Evolutionary conservation across 2,797 vertebrate species (phyloP).

Genomic region (Discoglossus pictus): DNA sequence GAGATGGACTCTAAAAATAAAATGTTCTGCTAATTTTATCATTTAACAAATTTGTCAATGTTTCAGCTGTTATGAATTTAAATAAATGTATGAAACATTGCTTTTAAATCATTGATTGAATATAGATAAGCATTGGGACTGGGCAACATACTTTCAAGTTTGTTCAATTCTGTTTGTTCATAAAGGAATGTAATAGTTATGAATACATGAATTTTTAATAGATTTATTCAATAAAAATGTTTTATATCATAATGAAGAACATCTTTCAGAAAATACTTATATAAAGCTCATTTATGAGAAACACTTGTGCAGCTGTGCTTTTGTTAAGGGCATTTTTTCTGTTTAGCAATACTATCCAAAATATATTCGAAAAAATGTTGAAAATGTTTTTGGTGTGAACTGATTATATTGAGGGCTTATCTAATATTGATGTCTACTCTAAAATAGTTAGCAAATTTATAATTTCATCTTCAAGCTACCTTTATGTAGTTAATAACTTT

Average conservation of each 20-base stretch:
- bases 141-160: not conserved
- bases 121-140: not conserved
- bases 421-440: too few species aligned
- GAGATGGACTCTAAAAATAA: too few species aligned
- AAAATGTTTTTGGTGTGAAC: too few species aligned
- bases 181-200: not conserved
- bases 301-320: not conserved
- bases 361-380: not conserved
- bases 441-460: too few species aligned
- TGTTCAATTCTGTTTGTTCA: not conserved
- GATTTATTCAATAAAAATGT: not conserved
- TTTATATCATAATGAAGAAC: not conserved
- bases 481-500: too few species aligned
- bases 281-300: not conserved
- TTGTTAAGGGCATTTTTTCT: not conserved
- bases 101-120: constrained; percentile 7
- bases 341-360: not conserved
- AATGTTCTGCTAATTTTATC: too few species aligned
- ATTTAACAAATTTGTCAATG: too few species aligned
- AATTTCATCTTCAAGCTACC: too few species aligned
- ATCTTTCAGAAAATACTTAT: not conserved
- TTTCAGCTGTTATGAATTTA: not conserved
- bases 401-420: too few species aligned
- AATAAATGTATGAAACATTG: not conserved
- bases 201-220: not conserved